These are phyloP conservation scores for Zootermopsis nevadensis DNA, from an alignment of 2,888 invertebrate genomes.

Conservation along the genomic window DNA sequence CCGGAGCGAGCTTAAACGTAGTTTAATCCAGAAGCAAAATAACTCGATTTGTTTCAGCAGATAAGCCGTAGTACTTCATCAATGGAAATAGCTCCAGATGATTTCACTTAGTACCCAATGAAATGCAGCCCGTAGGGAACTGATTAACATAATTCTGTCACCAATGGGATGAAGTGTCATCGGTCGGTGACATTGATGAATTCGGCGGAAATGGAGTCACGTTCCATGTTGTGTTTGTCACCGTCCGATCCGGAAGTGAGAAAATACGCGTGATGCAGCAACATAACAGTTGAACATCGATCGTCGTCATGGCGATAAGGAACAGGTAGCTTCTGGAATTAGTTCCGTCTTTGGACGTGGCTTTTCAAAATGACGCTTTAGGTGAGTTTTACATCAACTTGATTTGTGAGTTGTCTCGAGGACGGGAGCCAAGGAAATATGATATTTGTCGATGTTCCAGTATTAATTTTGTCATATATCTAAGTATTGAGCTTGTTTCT, in stretches of 20 bases:
- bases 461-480: too few species aligned
- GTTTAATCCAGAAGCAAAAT: too few species aligned
- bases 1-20: too few species aligned
- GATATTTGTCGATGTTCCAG: too few species aligned
- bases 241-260: not conserved
- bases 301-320: not conserved
- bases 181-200: not conserved
- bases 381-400: not conserved
- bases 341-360: not conserved
- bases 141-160: not conserved
- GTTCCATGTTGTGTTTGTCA: not conserved
- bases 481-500: too few species aligned
- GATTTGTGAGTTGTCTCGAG: too few species aligned
- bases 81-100: not conserved
- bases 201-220: not conserved
- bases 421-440: too few species aligned
- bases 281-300: not conserved
- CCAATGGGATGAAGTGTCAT: not conserved
- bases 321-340: not conserved
- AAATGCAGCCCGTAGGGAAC: not conserved
- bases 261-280: not conserved
- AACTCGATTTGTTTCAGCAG: not conserved
- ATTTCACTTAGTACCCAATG: not conserved
- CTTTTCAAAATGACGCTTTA: not conserved
- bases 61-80: not conserved